phyloP scores from a whole-genome alignment of 2,113 vertebrate genomes.

The Thermophis baileyi region DNA sequence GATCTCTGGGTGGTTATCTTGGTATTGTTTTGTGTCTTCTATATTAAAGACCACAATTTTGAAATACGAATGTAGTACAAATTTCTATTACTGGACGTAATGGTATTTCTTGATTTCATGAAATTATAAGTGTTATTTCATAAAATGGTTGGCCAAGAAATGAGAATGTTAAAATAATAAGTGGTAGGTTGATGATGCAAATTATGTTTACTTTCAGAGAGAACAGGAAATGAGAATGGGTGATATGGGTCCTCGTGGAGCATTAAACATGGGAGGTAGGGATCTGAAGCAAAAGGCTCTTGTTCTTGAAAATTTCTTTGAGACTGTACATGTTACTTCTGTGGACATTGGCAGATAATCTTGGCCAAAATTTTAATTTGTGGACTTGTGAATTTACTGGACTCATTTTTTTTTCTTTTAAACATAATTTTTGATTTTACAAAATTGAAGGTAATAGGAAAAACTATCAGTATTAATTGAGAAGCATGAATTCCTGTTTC shows the following conservation, averaged over 20 bases:
- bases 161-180: conserved; percentile 69
- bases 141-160: conserved; percentile 44
- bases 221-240: conserved; percentile 99
- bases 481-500: neutral
- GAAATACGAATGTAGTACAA: neutral
- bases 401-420: neutral
- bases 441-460: neutral
- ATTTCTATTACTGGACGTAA: neutral
- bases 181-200: conserved; percentile 79
- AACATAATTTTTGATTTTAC: neutral
- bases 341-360: conserved; percentile 17
- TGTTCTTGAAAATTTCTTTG: conserved; percentile 68
- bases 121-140: neutral
- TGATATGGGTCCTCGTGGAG: conserved; percentile 98
- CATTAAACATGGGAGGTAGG: conserved; percentile 99
- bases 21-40: neutral
- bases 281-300: conserved; percentile 74
- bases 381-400: neutral
- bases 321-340: conserved; percentile 73
- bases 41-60: neutral
- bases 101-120: neutral
- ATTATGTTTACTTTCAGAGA: conserved; percentile 95
- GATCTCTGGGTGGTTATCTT: neutral
- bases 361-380: neutral
- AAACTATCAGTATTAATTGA: no score